Evolutionary conservation across 1,140 invertebrate genomes (phyloP).

Genomic region (Bacillus rossius): DNA sequence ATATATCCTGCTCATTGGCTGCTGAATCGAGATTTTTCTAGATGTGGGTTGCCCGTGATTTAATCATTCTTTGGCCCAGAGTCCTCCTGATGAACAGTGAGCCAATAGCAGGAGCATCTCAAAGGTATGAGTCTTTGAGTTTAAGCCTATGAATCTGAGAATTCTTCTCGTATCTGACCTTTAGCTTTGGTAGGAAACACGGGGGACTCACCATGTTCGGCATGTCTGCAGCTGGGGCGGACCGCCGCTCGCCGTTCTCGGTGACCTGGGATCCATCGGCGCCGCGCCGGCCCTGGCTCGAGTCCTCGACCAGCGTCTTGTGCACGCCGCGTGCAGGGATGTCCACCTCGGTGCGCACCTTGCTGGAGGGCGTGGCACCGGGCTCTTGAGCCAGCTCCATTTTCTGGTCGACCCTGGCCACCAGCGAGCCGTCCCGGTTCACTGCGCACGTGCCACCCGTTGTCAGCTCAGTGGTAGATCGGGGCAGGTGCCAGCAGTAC

Average conservation of each 20-base stretch:
- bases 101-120: too few species aligned
- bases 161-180: too few species aligned
- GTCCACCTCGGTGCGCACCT: slow-evolving; percentile 1
- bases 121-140: too few species aligned
- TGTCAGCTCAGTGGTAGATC: too few species aligned
- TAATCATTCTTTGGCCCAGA: too few species aligned
- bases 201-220: background rate
- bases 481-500: too few species aligned
- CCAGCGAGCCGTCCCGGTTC: slow-evolving; percentile 4
- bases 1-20: too few species aligned
- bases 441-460: background rate
- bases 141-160: too few species aligned
- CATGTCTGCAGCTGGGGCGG: slow-evolving; percentile 4
- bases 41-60: too few species aligned
- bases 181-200: too few species aligned
- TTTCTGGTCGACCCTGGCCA: slow-evolving; percentile 6
- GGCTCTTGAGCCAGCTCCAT: slow-evolving; percentile 1
- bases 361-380: slow-evolving; percentile 7
- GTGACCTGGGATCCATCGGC: slow-evolving; percentile 14
- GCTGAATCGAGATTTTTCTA: too few species aligned
- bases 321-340: slow-evolving; percentile 8
- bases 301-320: background rate
- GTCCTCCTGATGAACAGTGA: too few species aligned
- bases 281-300: background rate
- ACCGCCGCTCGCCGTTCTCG: slow-evolving; percentile 25